These are phyloP conservation scores for Pterostichus madidus DNA, from an alignment of 2,888 invertebrate genomes.

Conservation along the genomic window DNA sequence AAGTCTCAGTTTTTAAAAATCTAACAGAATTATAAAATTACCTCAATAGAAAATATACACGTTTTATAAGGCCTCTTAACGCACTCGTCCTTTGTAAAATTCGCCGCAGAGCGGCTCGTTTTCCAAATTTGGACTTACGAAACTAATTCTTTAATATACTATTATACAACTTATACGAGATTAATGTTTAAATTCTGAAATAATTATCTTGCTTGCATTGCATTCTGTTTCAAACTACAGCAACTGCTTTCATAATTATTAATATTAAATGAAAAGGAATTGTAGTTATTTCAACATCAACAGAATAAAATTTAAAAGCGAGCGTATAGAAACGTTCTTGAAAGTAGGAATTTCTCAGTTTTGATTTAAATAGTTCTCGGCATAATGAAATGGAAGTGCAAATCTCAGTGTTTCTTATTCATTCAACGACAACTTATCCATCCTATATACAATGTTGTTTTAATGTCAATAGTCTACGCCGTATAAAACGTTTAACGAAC, in stretches of 20 bases:
- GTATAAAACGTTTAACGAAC: slow-evolving; percentile 66
- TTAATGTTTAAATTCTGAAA: too few species aligned
- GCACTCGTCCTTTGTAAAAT: too few species aligned
- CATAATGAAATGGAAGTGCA: slow-evolving; percentile 34
- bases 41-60: too few species aligned
- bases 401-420: slow-evolving; percentile 46
- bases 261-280: neutral
- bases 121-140: too few species aligned
- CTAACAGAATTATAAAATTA: too few species aligned
- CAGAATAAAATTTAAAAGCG: neutral
- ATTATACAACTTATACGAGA: too few species aligned
- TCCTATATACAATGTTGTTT: slow-evolving; percentile 61
- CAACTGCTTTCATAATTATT: neutral
- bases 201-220: neutral
- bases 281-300: neutral
- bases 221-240: neutral
- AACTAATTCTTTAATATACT: too few species aligned
- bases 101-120: too few species aligned
- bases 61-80: too few species aligned
- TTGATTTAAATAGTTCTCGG: slow-evolving; percentile 24
- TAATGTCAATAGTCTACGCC: slow-evolving; percentile 49
- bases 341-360: slow-evolving; percentile 7
- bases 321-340: neutral
- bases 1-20: too few species aligned
- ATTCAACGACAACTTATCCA: neutral